phyloP scores from a whole-genome alignment of 2,888 invertebrate genomes.

The Amphipyra berbera region DNA sequence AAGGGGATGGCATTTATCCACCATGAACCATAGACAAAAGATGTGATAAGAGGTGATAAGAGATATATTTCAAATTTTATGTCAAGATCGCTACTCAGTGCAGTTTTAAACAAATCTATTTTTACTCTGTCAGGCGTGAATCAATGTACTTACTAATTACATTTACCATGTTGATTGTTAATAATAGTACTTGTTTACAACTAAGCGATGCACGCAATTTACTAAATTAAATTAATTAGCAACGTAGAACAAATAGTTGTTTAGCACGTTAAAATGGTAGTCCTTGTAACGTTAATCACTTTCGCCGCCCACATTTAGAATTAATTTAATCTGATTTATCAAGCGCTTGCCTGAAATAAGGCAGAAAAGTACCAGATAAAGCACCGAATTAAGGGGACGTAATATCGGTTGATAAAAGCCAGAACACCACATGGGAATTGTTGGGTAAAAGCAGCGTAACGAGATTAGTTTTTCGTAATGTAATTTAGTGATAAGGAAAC shows the following conservation, averaged over 20 bases:
- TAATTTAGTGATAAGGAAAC: constrained; percentile 23
- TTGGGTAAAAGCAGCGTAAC: constrained; percentile 18
- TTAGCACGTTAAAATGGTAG: constrained; percentile 1
- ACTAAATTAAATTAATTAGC: constrained; percentile 3
- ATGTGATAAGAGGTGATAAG: too few species aligned
- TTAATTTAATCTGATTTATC: constrained; percentile 25
- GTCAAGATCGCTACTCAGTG: too few species aligned
- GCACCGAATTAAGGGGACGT: constrained; percentile 17
- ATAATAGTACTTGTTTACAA: too few species aligned
- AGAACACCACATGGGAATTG: constrained; percentile 24
- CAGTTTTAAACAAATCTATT: too few species aligned
- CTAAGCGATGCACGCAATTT: neutral
- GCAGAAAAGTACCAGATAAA: constrained; percentile 27
- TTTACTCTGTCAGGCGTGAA: too few species aligned
- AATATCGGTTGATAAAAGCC: constrained; percentile 36
- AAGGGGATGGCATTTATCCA: too few species aligned
- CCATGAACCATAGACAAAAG: too few species aligned
- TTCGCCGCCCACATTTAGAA: constrained; percentile 21
- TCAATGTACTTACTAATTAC: too few species aligned
- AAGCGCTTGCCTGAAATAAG: constrained; percentile 16
- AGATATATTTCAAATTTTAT: too few species aligned
- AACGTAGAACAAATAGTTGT: neutral
- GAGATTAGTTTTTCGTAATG: constrained; percentile 28
- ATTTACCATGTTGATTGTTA: too few species aligned
- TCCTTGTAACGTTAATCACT: constrained; percentile 35